Evolutionary conservation across 2,797 vertebrate species (phyloP).

Genomic region (Peromyscus nudipes): DNA sequence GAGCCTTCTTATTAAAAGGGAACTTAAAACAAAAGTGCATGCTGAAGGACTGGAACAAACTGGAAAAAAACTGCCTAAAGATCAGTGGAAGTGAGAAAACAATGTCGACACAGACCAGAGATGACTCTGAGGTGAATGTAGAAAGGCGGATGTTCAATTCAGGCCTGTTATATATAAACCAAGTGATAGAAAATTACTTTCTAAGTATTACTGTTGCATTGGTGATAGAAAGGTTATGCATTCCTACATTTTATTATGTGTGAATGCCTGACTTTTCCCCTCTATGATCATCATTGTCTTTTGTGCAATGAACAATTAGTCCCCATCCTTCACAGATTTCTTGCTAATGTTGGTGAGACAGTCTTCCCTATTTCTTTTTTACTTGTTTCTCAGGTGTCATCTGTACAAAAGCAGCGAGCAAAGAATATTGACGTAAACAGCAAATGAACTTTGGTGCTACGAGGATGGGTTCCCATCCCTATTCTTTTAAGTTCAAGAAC

Average conservation of each 20-base stretch:
- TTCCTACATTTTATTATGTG: not conserved
- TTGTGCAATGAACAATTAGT: constrained; percentile 26
- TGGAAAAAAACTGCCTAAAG: not conserved
- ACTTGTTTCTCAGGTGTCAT: not conserved
- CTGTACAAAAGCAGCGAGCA: not conserved
- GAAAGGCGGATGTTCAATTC: not conserved
- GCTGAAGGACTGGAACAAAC: not conserved
- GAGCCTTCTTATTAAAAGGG: not conserved
- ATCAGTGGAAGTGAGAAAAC: not conserved
- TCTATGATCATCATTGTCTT: not conserved
- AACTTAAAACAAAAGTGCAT: constrained; percentile 43
- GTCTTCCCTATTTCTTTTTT: not conserved
- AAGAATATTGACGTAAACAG: not conserved
- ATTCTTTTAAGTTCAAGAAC: not conserved
- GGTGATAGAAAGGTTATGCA: not conserved
- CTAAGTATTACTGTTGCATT: not conserved
- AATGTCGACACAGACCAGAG: not conserved
- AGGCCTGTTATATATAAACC: not conserved
- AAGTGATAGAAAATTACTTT: not conserved
- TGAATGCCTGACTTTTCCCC: not conserved
- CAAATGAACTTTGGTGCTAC: not conserved
- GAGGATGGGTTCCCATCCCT: not conserved
- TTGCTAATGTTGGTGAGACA: not conserved
- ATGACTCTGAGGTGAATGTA: not conserved
- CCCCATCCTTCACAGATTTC: not conserved